Evolutionary conservation across 1,140 invertebrate species (phyloP), one percentile per base, ranked within the genome.

Genomic region (Temnothorax longispinosus): DNA sequence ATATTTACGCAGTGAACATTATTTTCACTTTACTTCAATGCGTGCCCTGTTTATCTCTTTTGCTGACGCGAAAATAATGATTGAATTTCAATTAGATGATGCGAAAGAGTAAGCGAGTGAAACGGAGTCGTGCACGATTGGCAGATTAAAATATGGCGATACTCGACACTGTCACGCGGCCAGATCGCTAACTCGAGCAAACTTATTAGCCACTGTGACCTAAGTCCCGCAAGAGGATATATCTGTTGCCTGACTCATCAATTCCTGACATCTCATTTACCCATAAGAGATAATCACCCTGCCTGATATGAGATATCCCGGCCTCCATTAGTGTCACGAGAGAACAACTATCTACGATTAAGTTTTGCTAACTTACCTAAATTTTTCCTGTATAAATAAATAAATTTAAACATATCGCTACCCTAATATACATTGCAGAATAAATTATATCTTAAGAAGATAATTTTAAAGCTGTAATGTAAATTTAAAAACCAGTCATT

Each of bases 171-270:
- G 52, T 15, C 6, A 15, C 10, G 47, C 67, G 21, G 56, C 38
- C 6, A 32, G 27, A 86, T 86, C 62, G 60, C 60, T 86, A 86
- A 86, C 62, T 76, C 75, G 76, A 89, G 60, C 56, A 1, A 89
- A 86, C 88, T 80, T 71, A 76, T 89, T 89, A 89, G 58, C 41
- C 58, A 11, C 47, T 62, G 15, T 18, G 52, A 52, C 21, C n/a
- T 8, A 38, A 64, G 21, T 21, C 52, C n/a, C 67, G 88, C 88
- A 89, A 89, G 82, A 85, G 86, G 87, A 89, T 89, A 89, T 76
- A 86, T 89, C 76, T 84, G 88, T 60, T 41, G 58, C 11, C 54
- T 89, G 88, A 89, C 82, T 89, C 88, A 89, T 82, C 75, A 75
- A 81, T 86, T 88, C 32, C 10, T 58, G 69, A 86, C 64, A 77